A percentile compares a stretch with the other conserved stretches of the same genome.
Conservation (phyloP, 2,113 vertebrate genomes). For the Anser brachyrhynchus region DNA sequence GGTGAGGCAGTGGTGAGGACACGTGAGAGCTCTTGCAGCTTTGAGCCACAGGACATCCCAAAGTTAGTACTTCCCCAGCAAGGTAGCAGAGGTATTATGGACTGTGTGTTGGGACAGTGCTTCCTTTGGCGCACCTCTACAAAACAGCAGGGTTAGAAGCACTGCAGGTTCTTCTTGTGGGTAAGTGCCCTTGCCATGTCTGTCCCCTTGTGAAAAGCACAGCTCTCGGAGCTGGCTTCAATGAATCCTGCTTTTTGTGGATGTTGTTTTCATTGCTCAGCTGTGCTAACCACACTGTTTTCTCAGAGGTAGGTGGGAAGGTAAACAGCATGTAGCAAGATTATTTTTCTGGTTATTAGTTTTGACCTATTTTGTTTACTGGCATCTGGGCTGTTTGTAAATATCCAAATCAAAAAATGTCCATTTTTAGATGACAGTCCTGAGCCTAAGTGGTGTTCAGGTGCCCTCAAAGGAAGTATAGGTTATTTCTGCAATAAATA, state of each 20-base stretch:
- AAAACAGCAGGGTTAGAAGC: not conserved
- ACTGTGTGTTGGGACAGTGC: not conserved
- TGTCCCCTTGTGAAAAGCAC: not conserved
- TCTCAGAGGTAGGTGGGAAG: not conserved
- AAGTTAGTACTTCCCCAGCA: not conserved
- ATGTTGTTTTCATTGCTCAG: not conserved
- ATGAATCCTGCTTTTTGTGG: not conserved
- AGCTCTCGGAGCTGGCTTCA: not conserved
- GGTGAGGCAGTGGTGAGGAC: not conserved
- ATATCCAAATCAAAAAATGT: not conserved
- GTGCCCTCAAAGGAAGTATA: not conserved
- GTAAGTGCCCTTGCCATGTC: not conserved
- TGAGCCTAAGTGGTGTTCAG: not conserved
- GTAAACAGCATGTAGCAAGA: not conserved
- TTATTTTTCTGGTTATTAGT: not conserved
- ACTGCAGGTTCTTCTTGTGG: not conserved
- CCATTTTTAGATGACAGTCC: not conserved
- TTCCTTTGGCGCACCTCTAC: not conserved
- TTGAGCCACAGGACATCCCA: not conserved
- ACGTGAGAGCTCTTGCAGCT: not conserved
- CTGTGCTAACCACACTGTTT: not conserved
- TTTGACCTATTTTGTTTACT: slow-evolving; percentile 25
- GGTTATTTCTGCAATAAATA: slow-evolving; percentile 21
- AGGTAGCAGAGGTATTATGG: not conserved
- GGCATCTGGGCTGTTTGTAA: not conserved